Evolutionary conservation across 2,888 invertebrate species (phyloP).

Genomic region (Anticlea derivata): DNA sequence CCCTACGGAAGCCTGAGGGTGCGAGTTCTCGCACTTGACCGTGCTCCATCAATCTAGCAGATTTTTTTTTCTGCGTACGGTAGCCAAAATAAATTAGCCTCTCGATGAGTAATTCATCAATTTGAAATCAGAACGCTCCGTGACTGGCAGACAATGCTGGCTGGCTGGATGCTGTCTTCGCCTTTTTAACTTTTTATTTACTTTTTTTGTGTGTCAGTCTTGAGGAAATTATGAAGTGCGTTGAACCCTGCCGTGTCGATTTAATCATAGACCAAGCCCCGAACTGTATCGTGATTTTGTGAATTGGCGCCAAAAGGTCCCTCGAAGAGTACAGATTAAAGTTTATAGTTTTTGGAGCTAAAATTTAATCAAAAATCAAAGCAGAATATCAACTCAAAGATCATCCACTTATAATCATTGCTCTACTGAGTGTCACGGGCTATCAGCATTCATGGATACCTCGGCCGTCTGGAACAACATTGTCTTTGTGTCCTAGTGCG

Average conservation of each 20-base stretch:
- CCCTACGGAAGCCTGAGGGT: no score
- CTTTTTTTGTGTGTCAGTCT: conserved; percentile 49
- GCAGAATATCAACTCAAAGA: no score
- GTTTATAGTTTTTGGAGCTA: no score
- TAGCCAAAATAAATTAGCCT: conserved; percentile 39
- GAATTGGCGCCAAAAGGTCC: no score
- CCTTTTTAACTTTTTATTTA: conserved; percentile 43
- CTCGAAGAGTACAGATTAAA: no score
- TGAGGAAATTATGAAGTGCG: conserved; percentile 49
- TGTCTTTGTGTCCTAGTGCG: conserved; percentile 22
- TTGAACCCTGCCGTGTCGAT: conserved; percentile 31
- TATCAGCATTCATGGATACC: conserved; percentile 1
- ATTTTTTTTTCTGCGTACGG: conserved; percentile 13
- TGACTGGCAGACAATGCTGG: conserved; percentile 49
- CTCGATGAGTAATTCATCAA: conserved; percentile 37
- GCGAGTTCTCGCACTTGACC: no score
- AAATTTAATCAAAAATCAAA: no score
- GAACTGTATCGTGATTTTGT: no score
- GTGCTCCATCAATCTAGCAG: conserved; percentile 6
- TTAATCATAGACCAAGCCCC: conserved; percentile 22
- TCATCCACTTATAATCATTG: no score
- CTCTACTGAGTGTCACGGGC: conserved; percentile 15
- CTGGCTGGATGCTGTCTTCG: conserved; percentile 37
- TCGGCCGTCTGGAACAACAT: conserved; percentile 20
- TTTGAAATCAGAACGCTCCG: conserved; percentile 37